Evolutionary conservation across 2,113 vertebrate genomes (phyloP), one percentile per base, ranked within the genome.

Genomic region (Ellobius talpinus): DNA sequence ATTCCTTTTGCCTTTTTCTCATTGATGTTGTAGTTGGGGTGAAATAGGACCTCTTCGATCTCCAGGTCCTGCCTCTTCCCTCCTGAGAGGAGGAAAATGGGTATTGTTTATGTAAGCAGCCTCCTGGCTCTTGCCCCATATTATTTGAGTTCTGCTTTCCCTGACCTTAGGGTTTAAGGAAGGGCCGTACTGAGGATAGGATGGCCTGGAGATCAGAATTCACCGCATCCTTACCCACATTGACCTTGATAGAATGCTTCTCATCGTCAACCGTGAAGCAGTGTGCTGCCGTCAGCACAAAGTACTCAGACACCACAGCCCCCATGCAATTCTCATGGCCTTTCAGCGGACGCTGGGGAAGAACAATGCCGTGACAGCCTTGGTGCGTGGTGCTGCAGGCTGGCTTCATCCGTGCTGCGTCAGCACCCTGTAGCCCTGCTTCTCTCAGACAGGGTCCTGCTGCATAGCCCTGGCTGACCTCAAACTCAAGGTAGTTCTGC

Each of bases 231-330:
- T 98, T 97, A 97, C 97, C 98, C 65, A 97, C 4, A 7, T 31
- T 93, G 77, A 98, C 98, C 86, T 52, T 97, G 95, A 98, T 97
- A 10, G 36, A 85, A 24, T 95, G 95, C 26, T 0, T 58, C 45
- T 61, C 7, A 7, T 98, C 98, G 0, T 98, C 95, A 19, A 98
- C 95, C 0, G 95, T 98, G 90, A 99, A 99, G 94, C 99, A 99
- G 96, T 99, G 99, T 68, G 99, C 99, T 0, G 99, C 99, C 0
- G 99, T 99, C 97, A 99, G 97, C 87, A 99, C 97, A 95, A 98
- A 99, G 92, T 98, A 98, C 81, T 97, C 95, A 0, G 98, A 99
- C 95, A 99, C 73, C 50, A 99, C 98, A 4, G 99, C 98, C 45
- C 99, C 99, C 92, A 97, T 98, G 72, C 99, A 99, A 63, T 17